Percentiles rank a stretch among this genome's conserved stretches.
Conservation (phyloP, 2,888 invertebrate species). For the Cosmorhoe ocellata region DNA sequence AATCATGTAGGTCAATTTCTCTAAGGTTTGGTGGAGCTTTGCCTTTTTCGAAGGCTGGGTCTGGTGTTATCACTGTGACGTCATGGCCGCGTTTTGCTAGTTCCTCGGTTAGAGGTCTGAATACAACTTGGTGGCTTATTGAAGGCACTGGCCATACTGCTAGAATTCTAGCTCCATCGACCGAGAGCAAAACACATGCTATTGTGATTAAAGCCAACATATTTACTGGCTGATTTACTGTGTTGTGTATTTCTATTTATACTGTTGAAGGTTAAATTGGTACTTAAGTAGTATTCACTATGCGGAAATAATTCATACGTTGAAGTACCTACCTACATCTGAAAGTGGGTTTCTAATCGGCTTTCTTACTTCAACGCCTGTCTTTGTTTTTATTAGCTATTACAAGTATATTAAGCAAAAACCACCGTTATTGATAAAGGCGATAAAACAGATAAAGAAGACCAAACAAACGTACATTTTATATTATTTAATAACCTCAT, state of each 20-base stretch:
- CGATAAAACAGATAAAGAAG: too few species aligned
- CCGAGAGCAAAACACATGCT: neutral
- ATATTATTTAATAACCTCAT: too few species aligned
- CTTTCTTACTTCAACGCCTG: too few species aligned
- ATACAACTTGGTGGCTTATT: constrained; percentile 57
- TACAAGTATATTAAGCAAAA: too few species aligned
- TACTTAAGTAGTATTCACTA: neutral
- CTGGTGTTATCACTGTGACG: constrained; percentile 55
- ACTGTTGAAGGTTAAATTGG: too few species aligned
- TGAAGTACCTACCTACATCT: too few species aligned
- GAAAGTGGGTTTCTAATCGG: too few species aligned
- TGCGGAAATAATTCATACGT: neutral
- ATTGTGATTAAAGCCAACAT: constrained; percentile 2
- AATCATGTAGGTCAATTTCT: constrained; percentile 56
- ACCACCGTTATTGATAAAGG: too few species aligned
- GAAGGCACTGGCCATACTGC: constrained; percentile 52
- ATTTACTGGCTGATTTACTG: neutral
- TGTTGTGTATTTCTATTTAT: neutral
- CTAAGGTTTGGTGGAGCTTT: constrained; percentile 47
- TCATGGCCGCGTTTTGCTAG: constrained; percentile 62
- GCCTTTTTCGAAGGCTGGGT: constrained; percentile 45
- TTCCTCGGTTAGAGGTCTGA: constrained; percentile 49
- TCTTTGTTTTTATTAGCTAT: too few species aligned
- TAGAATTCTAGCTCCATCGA: constrained; percentile 47
- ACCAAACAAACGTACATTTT: too few species aligned